A percentile compares a stretch with the other conserved stretches of the same genome.
These are phyloP conservation scores for Phasia obesa DNA, from an alignment of 2,888 invertebrate genomes.

Conservation along the genomic window DNA sequence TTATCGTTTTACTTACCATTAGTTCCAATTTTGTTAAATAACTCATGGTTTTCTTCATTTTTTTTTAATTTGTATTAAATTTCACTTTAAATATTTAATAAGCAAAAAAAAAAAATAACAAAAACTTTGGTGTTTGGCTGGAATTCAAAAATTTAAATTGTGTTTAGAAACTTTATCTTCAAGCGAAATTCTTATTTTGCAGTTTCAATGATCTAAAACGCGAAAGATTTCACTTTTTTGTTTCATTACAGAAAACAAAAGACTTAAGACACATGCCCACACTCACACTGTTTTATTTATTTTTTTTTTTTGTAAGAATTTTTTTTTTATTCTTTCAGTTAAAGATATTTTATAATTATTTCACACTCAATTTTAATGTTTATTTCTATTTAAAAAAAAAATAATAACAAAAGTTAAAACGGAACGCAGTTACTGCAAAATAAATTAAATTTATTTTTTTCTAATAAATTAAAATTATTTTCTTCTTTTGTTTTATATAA, in stretches of 20 bases:
- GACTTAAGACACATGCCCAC: constrained; percentile 71
- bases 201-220: too few species aligned
- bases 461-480: background rate
- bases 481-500: background rate
- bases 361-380: constrained; percentile 55
- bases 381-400: constrained; percentile 44
- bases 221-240: constrained; percentile 47
- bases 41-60: constrained; percentile 66
- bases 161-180: background rate
- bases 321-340: constrained; percentile 6
- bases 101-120: too few species aligned
- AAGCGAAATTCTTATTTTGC: too few species aligned
- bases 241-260: constrained; percentile 59
- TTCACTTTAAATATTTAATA: background rate
- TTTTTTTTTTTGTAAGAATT: constrained; percentile 24
- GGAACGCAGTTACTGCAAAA: too few species aligned
- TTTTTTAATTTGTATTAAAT: background rate
- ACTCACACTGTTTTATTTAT: constrained; percentile 40
- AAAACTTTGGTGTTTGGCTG: too few species aligned
- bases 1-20: constrained; percentile 77
- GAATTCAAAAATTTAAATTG: too few species aligned
- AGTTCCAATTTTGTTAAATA: constrained; percentile 80
- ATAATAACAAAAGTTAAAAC: too few species aligned
- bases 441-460: too few species aligned
- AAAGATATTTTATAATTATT: constrained; percentile 34